phyloP scores from a whole-genome alignment of 2,797 vertebrate species.

The Miopithecus talapoin region DNA sequence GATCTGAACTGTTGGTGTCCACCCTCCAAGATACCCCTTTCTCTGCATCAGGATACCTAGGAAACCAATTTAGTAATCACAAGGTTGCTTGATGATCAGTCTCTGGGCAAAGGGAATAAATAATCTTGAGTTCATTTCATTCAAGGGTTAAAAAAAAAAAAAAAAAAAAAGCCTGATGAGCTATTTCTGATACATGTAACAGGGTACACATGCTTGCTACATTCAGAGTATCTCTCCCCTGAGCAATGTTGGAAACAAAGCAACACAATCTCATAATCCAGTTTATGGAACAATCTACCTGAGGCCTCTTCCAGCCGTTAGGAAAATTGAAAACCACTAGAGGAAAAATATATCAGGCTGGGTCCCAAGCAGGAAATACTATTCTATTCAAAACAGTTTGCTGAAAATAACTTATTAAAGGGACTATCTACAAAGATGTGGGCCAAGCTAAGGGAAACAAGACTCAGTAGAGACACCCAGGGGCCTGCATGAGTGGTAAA shows the following conservation, averaged over 20 bases:
- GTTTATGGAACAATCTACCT: not conserved
- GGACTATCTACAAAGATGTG: slow-evolving; percentile 7
- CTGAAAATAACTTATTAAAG: slow-evolving; percentile 34
- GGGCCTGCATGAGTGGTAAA: not conserved
- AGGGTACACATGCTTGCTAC: not conserved
- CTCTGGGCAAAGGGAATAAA: not conserved
- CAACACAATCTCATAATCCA: not conserved
- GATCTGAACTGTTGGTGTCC: not conserved
- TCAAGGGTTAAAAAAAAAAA: not conserved
- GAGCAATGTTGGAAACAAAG: not conserved
- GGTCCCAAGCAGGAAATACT: not conserved
- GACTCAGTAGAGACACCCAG: not conserved
- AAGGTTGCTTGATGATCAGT: slow-evolving; percentile 12
- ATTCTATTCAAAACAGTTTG: not conserved
- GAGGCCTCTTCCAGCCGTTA: not conserved
- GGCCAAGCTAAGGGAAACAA: slow-evolving; percentile 16
- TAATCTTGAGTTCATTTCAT: slow-evolving; percentile 1
- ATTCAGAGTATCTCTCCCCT: not conserved
- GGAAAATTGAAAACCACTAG: not conserved
- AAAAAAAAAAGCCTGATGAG: not conserved
- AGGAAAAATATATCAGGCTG: not conserved
- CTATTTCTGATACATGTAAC: not conserved
- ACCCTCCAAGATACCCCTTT: not conserved
- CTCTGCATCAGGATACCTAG: not conserved
- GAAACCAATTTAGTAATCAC: slow-evolving; percentile 25